phyloP scores from a whole-genome alignment of 2,113 vertebrate species.

The Hippolais icterina region DNA sequence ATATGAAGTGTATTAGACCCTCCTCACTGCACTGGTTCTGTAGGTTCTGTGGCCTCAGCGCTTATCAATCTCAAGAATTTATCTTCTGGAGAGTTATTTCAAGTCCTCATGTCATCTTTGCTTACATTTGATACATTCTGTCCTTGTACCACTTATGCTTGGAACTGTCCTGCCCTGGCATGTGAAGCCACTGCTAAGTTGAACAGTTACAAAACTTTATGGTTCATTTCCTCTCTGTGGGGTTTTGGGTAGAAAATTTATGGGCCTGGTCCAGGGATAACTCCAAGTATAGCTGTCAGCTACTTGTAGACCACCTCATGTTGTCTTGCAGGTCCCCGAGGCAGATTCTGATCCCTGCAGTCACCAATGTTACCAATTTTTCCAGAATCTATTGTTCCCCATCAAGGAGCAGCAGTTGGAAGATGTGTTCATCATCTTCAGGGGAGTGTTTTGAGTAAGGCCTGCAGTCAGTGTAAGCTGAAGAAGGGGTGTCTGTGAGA shows the following conservation, averaged over 20 bases:
- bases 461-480: not conserved
- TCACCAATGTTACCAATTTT: not conserved
- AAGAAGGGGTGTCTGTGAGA: no score
- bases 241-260: not conserved
- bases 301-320: not conserved
- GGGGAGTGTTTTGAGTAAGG: not conserved
- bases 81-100: not conserved
- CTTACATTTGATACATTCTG: not conserved
- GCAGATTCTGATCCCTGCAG: not conserved
- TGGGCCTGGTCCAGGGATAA: no score
- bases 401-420: not conserved
- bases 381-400: not conserved
- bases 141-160: not conserved
- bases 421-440: not conserved
- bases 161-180: not conserved
- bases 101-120: not conserved
- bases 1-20: no score
- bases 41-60: rapidly evolving
- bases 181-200: rapidly evolving
- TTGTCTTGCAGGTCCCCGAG: not conserved
- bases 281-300: not conserved
- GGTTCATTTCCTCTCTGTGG: not conserved
- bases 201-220: not conserved
- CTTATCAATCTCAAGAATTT: rapidly evolving
- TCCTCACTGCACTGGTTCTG: not conserved